Evolutionary conservation across 1,140 invertebrate genomes (phyloP), one percentile per base, ranked within the genome.

Genomic region (Zaprionus africanus): DNA sequence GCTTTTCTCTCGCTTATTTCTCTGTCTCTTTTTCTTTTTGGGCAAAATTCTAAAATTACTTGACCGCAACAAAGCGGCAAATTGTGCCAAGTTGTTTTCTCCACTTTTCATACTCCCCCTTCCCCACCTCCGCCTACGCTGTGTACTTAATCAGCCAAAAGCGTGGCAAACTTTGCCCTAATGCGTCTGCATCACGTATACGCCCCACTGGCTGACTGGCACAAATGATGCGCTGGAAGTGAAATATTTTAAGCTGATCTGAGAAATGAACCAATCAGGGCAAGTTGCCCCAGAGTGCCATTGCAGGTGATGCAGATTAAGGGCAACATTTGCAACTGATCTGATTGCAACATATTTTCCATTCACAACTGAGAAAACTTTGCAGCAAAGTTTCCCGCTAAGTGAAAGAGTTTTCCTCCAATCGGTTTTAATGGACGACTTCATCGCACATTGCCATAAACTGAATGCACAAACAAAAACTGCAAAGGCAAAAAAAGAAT

Each of bases 31-130:
- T 57, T 58, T 54, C 43, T 51, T 51, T 46, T 81, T 82, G 59
- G 24, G 22, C 22, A 63, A 41, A 79, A 81, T 85, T 81, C 75
- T 76, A 63, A 81, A 85, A 75, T 85, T 76, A 66, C 76, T 85
- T 86, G 82, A 85, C 82, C 82, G 75, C 82, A 85, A 81, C 75
- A 85, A 82, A 81, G 82, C 82, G 82, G 57, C 64, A 82, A 85
- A 86, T 76, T 86, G 79, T 85, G 82, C 78, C 76, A 80, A 71
- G 62, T 69, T 79, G 70, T 75, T 78, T 81, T 75, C 75, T 63
- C 70, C 78, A 70, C 74, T 84, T 19, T 49, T 49, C 3, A 22
- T 54, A 22, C 22, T 22, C 1, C 2, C 12, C 26, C 26, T 2
- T 2, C 26, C 2, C 51, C 7, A 5, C 6, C 22, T n/a, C 0